A percentile compares a stretch with the other conserved stretches of the same genome.
phyloP scores from a whole-genome alignment of 2,888 invertebrate species.

The Oligia fasciuncula region DNA sequence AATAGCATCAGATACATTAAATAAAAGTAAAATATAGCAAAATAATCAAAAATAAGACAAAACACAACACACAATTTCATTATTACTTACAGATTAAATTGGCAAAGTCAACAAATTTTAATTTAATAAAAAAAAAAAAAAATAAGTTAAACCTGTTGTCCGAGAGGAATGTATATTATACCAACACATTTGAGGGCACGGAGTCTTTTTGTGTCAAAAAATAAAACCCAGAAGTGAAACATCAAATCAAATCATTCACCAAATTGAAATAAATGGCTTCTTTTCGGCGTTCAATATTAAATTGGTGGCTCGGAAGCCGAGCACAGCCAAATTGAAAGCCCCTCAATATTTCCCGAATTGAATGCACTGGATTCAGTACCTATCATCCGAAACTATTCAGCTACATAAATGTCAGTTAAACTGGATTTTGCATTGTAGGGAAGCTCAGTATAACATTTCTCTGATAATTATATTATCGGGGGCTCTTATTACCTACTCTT shows the following conservation, averaged over 20 bases:
- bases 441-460: slow-evolving; percentile 7
- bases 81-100: no score
- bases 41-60: no score
- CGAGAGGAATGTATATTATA: background rate
- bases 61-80: no score
- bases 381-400: slow-evolving; percentile 47
- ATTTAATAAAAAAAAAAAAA: no score
- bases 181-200: background rate
- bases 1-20: no score
- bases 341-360: slow-evolving; percentile 41
- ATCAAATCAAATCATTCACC: slow-evolving; percentile 55
- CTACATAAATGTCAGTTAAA: slow-evolving; percentile 23
- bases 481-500: background rate
- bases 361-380: slow-evolving; percentile 37
- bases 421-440: slow-evolving; percentile 29
- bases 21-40: no score
- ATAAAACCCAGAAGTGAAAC: slow-evolving; percentile 13
- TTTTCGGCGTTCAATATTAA: slow-evolving; percentile 58
- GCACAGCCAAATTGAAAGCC: slow-evolving; percentile 28
- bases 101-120: no score
- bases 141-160: background rate
- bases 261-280: slow-evolving; percentile 58
- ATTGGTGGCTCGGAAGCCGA: slow-evolving; percentile 30
- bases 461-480: background rate
- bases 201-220: slow-evolving; percentile 14